phyloP scores from a whole-genome alignment of 1,140 invertebrate genomes.

The Drosophila ficusphila region DNA sequence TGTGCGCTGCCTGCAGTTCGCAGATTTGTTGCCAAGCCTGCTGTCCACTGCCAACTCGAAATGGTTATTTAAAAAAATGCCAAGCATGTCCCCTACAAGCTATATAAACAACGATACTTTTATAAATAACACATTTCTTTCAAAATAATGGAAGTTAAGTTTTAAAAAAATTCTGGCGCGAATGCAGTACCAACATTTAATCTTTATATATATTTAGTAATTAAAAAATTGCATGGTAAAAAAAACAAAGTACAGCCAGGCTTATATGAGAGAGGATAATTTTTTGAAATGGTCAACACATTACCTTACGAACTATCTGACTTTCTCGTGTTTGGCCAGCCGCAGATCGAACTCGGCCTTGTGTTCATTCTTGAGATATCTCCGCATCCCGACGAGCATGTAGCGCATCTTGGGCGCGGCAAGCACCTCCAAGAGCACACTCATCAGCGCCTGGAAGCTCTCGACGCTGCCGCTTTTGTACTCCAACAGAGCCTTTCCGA shows the following conservation, averaged over 20 bases:
- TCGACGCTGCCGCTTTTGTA: conserved; percentile 86
- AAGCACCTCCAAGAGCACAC: conserved; percentile 85
- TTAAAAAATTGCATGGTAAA: too few species aligned
- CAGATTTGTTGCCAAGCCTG: conserved; percentile 13
- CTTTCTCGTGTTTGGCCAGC: conserved; percentile 22
- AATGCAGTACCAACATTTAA: too few species aligned
- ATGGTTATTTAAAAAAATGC: not conserved
- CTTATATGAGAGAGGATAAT: too few species aligned
- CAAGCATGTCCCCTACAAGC: too few species aligned
- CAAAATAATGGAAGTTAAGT: too few species aligned
- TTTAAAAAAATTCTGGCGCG: too few species aligned
- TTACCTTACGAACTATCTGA: too few species aligned
- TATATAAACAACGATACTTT: too few species aligned
- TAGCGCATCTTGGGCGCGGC: conserved; percentile 85
- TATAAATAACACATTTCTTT: too few species aligned
- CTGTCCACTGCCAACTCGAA: conserved; percentile 4
- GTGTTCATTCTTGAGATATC: conserved; percentile 86
- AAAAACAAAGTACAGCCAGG: too few species aligned
- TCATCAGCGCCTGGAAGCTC: conserved; percentile 85
- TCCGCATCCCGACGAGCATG: conserved; percentile 87
- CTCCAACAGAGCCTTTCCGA: conserved; percentile 86
- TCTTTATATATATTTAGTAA: too few species aligned
- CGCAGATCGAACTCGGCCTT: conserved; percentile 85
- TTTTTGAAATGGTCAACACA: not conserved
- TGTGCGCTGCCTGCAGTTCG: conserved; percentile 14